phyloP scores from a whole-genome alignment of 2,888 invertebrate genomes.

The Callyntrura sp. region DNA sequence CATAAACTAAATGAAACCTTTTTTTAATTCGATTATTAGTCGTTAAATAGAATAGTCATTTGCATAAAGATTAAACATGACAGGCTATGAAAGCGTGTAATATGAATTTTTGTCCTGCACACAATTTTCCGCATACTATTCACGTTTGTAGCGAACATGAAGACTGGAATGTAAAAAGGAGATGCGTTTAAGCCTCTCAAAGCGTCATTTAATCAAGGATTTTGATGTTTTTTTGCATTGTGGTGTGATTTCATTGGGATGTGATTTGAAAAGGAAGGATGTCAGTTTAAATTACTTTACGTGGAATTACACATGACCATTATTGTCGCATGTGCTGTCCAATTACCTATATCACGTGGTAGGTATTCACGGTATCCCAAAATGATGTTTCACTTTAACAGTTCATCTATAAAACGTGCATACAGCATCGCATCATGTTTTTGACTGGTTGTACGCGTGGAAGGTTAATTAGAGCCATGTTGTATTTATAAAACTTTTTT shows the following conservation, averaged over 20 bases:
- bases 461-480: conserved; percentile 31
- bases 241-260: conserved; percentile 7
- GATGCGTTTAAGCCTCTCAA: neutral
- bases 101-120: neutral
- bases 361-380: neutral
- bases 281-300: conserved; percentile 36
- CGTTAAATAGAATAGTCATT: neutral
- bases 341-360: no score
- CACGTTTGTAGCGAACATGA: neutral
- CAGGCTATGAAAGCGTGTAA: neutral
- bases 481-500: conserved; percentile 27
- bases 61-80: neutral
- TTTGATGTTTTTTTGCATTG: neutral
- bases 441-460: conserved; percentile 13
- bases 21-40: neutral
- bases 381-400: conserved; percentile 36
- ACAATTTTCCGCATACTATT: neutral
- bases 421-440: neutral
- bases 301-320: conserved; percentile 20
- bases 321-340: conserved; percentile 19
- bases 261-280: conserved; percentile 26
- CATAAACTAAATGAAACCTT: neutral
- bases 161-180: neutral
- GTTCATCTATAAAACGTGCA: no score
- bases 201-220: conserved; percentile 30